A percentile compares a stretch with the other conserved stretches of the same genome.
These are phyloP conservation scores for Prenolepis imparis DNA, from an alignment of 2,888 invertebrate genomes.

Conservation along the genomic window DNA sequence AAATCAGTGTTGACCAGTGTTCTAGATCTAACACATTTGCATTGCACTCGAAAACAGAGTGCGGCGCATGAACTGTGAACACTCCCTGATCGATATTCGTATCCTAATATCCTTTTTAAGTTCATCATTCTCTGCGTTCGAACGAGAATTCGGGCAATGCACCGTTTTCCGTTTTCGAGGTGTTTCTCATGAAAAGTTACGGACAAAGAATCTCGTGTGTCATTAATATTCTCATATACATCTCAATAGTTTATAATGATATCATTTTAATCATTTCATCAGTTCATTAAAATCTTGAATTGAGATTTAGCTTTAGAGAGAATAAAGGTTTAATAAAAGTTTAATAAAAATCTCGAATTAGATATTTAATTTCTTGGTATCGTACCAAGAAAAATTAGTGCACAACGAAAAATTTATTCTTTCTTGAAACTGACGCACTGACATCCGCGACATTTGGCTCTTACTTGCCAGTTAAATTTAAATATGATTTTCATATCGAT, in stretches of 20 bases:
- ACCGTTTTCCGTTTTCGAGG: not conserved
- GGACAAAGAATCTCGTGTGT: not conserved
- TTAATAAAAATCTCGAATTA: too few species aligned
- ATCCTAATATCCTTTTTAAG: constrained; percentile 62
- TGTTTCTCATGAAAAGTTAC: constrained; percentile 50
- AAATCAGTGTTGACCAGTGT: too few species aligned
- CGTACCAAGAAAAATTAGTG: too few species aligned
- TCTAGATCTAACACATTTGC: not conserved
- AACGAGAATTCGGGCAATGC: constrained; percentile 30
- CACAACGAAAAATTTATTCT: too few species aligned
- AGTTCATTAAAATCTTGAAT: not conserved
- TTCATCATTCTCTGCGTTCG: constrained; percentile 70
- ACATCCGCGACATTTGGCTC: too few species aligned
- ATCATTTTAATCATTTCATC: not conserved
- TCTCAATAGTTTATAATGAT: not conserved
- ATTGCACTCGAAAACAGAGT: constrained; percentile 34
- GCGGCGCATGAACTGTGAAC: constrained; percentile 73
- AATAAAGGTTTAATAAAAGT: too few species aligned
- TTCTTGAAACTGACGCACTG: too few species aligned
- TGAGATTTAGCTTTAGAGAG: too few species aligned
- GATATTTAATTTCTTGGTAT: too few species aligned
- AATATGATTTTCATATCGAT: too few species aligned
- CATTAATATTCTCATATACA: not conserved
- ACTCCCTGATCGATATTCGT: constrained; percentile 74
- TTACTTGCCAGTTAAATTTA: too few species aligned